Conservation (phyloP, 1,140 invertebrate genomes). For the Varroa destructor region DNA sequence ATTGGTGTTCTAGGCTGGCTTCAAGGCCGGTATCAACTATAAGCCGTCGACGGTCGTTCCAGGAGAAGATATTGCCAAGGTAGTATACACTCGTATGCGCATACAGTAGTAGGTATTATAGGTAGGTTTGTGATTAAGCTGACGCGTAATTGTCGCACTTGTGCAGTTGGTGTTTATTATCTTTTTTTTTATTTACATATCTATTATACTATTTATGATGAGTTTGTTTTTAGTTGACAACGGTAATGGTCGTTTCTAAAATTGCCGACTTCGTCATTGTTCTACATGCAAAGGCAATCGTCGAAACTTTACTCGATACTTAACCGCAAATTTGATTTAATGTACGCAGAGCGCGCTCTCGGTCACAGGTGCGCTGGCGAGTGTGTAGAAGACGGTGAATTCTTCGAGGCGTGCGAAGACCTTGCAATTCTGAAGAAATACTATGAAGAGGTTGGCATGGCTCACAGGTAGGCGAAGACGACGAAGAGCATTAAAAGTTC, state of each 20-base stretch:
- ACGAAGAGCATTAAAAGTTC: constrained; percentile 38
- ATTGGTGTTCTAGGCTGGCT: constrained; percentile 46
- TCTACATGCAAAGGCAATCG: constrained; percentile 40
- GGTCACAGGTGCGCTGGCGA: constrained; percentile 55
- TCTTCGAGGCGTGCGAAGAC: constrained; percentile 57
- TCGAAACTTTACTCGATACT: constrained; percentile 41
- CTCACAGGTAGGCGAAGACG: constrained; percentile 45
- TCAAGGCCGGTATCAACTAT: constrained; percentile 39
- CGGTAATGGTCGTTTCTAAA: too few relatives aligned
- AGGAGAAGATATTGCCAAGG: constrained; percentile 11
- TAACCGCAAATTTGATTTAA: constrained; percentile 41
- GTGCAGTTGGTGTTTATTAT: neutral
- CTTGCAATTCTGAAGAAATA: constrained; percentile 51
- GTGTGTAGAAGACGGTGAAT: constrained; percentile 64
- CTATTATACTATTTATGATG: neutral
- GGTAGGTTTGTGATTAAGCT: neutral
- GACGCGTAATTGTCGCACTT: neutral
- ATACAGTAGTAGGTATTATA: neutral
- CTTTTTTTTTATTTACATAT: neutral
- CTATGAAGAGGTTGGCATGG: constrained; percentile 52
- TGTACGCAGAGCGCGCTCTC: constrained; percentile 43
- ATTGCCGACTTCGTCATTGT: neutral
- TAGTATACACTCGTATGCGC: neutral
- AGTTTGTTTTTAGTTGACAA: too few relatives aligned
- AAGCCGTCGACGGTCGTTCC: constrained; percentile 38